These are phyloP conservation scores for Lagorchestes hirsutus DNA, from an alignment of 2,797 vertebrate genomes.

Conservation along the genomic window DNA sequence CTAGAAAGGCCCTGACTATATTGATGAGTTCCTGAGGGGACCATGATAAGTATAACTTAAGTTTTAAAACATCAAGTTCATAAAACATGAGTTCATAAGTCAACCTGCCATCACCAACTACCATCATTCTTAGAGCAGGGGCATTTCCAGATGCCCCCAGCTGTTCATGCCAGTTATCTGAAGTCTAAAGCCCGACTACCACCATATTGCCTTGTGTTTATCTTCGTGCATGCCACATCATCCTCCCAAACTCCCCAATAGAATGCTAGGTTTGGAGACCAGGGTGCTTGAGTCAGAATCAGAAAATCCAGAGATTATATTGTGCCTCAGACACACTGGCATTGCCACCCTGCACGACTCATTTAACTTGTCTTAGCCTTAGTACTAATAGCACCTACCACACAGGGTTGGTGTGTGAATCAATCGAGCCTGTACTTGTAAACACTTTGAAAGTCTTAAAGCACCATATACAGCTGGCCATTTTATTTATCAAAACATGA, in stretches of 20 bases:
- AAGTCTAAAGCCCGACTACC: neutral
- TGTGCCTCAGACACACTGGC: neutral
- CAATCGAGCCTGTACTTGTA: neutral
- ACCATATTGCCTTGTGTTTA: neutral
- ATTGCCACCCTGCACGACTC: neutral
- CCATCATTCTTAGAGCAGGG: conserved; percentile 32
- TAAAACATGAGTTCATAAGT: neutral
- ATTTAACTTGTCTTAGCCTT: neutral
- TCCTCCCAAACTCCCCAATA: neutral
- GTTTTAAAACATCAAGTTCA: neutral
- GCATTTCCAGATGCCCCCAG: neutral
- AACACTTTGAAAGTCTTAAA: neutral
- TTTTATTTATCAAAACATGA: conserved; percentile 62
- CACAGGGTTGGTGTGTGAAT: neutral
- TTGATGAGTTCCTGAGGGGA: neutral
- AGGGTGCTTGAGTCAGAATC: neutral
- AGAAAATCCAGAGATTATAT: neutral
- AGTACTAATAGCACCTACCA: neutral
- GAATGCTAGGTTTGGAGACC: neutral
- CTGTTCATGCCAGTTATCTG: neutral
- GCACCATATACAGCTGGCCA: too few species aligned
- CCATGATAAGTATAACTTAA: neutral
- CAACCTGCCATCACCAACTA: neutral
- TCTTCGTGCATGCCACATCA: neutral
- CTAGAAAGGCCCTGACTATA: neutral